A percentile compares a stretch with the other conserved stretches of the same genome.
Evolutionary conservation across 2,888 invertebrate species (phyloP).

Genomic region (Flabesymbios commensalis): DNA sequence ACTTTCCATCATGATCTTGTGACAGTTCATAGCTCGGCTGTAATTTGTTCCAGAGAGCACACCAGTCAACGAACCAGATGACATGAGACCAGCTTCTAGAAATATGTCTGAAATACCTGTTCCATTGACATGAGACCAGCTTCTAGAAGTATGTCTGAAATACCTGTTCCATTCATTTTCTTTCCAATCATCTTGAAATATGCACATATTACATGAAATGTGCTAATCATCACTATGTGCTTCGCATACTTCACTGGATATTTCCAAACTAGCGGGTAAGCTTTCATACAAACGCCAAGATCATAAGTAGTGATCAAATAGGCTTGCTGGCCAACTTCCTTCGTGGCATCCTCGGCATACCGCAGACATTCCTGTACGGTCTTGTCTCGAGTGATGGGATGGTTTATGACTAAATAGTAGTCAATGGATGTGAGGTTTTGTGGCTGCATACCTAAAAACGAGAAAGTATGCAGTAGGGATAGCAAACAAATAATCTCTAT

Average conservation of each 20-base stretch:
- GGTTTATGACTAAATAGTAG: slow-evolving; percentile 34
- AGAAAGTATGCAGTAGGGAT: too few species aligned
- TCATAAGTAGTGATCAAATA: neutral
- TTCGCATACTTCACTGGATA: neutral
- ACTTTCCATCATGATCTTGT: slow-evolving; percentile 27
- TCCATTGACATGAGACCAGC: slow-evolving; percentile 20
- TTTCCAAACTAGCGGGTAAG: neutral
- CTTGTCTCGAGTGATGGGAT: slow-evolving; percentile 33
- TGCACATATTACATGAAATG: neutral
- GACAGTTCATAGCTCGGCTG: slow-evolving; percentile 23
- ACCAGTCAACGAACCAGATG: slow-evolving; percentile 25
- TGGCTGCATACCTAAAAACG: too few species aligned
- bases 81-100: slow-evolving; percentile 15
- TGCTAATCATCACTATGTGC: neutral
- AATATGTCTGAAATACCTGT: neutral
- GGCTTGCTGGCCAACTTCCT: too few species aligned
- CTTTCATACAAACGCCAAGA: slow-evolving; percentile 1
- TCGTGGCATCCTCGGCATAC: too few species aligned
- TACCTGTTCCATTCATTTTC: neutral
- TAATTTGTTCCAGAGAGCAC: slow-evolving; percentile 29
- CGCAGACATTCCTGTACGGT: too few species aligned
- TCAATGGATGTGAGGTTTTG: slow-evolving; percentile 37
- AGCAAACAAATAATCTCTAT: too few species aligned
- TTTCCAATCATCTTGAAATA: slow-evolving; percentile 2
- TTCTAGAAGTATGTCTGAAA: neutral